Base-by-base conservation (phyloP, 2,888 invertebrate genomes). In the Electrophaes corylata region DNA sequence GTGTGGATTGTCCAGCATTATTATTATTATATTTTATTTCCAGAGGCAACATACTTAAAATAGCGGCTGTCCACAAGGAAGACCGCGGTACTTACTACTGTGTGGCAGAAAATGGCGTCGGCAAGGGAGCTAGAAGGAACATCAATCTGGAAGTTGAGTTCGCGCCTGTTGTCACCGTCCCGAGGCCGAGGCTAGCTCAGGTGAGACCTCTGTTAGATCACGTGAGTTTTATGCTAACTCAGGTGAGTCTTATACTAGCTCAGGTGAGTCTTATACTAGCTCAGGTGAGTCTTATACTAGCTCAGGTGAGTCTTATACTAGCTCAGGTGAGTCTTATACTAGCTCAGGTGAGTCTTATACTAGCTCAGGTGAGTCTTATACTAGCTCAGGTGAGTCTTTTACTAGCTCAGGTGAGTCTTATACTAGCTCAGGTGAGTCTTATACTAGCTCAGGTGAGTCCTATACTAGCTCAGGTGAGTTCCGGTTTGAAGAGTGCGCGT, bases 11-110 rank as follows among this genome's bases (percentile, higher is more conserved):
- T n/a, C n/a, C n/a, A n/a, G n/a, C 26, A 6, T 35, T 5, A 4
- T 35, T 35, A 4, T 6, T 16, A 16, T 35, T 16, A 10, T 20
- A 29, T 19, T 37, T 23, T 44, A 39, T 33, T 64, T 70, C 0
- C 86, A 95, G 96, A 62, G 98, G 98, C 11, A 97, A 96, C 75
- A 92, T 94, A 16, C 82, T 98, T 60, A 96, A 96, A 78, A 96
- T 98, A 57, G 88, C 94, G 3, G 86, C 94, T 0, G 95, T 97
- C 0, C 95, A 94, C 65, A 98, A 98, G 78, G 97, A 97, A 76
- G 97, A 98, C 81, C 93, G 98, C 45, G 98, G 98, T 11, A 98
- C 98, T 0, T 98, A 98, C 81, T 98, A 98, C 78, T 98, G 98
- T 72, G 97, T 98, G 0, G 98, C 97, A 4, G 97, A 97, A 75